phyloP scores from a whole-genome alignment of 2,113 vertebrate species.

The Siniperca chuatsi region DNA sequence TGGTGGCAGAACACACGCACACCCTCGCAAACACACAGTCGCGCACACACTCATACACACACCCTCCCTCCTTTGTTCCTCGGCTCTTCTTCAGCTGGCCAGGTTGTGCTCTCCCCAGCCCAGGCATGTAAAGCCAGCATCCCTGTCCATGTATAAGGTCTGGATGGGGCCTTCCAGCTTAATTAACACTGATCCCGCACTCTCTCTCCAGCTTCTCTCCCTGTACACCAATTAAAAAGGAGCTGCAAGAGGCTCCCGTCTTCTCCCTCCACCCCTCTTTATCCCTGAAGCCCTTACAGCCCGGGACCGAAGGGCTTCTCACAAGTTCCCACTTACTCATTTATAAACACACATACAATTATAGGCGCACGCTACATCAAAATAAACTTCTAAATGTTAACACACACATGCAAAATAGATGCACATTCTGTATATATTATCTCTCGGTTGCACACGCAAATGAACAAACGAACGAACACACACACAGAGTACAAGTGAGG shows the following conservation, averaged over 20 bases:
- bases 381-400: constrained; percentile 52
- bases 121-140: constrained; percentile 62
- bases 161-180: constrained; percentile 74
- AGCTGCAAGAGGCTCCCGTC: constrained; percentile 50
- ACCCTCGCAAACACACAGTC: constrained; percentile 19
- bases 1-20: constrained; percentile 69
- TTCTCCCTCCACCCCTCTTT: constrained; percentile 14
- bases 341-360: constrained; percentile 45
- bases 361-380: constrained; percentile 28
- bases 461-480: background rate
- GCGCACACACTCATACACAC: constrained; percentile 32
- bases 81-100: constrained; percentile 46
- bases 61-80: constrained; percentile 51
- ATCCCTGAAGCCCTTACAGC: constrained; percentile 58
- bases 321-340: constrained; percentile 48
- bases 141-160: constrained; percentile 90
- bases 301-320: constrained; percentile 52
- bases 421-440: background rate
- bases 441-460: background rate
- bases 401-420: constrained; percentile 9
- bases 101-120: constrained; percentile 47
- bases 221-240: constrained; percentile 79
- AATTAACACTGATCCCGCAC: constrained; percentile 76
- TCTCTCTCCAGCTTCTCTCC: constrained; percentile 54
- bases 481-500: constrained; percentile 25